These are phyloP conservation scores for Orchestes rusci DNA, from an alignment of 2,888 invertebrate species.

Conservation along the genomic window DNA sequence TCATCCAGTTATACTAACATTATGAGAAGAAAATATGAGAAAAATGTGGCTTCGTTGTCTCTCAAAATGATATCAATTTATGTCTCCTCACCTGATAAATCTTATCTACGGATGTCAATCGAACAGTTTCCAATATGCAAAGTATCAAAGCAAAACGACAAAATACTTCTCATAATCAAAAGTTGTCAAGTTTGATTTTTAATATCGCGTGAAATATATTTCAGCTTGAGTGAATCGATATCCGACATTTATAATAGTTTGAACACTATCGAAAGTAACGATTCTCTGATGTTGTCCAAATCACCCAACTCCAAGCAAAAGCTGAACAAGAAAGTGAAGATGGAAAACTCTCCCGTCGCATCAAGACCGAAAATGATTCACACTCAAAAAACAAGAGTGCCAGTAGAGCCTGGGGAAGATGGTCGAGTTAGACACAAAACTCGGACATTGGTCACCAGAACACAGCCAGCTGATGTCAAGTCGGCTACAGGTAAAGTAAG, in stretches of 20 bases:
- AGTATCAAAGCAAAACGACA: too few relatives aligned
- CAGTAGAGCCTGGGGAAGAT: slow-evolving; percentile 48
- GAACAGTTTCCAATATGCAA: too few relatives aligned
- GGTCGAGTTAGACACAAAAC: slow-evolving; percentile 51
- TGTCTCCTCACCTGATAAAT: too few relatives aligned
- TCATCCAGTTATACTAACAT: too few relatives aligned
- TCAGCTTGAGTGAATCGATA: slow-evolving; percentile 38
- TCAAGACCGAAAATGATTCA: slow-evolving; percentile 71
- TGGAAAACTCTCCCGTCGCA: slow-evolving; percentile 34
- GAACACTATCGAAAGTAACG: slow-evolving; percentile 42
- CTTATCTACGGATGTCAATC: too few relatives aligned
- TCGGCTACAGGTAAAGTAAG: slow-evolving; percentile 37
- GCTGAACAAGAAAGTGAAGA: slow-evolving; percentile 30
- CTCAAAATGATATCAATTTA: too few relatives aligned
- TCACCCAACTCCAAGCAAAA: slow-evolving; percentile 39
- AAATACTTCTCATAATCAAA: too few relatives aligned
- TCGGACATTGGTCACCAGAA: slow-evolving; percentile 51
- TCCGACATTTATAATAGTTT: slow-evolving; percentile 44
- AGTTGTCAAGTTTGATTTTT: too few relatives aligned
- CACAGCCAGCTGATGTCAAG: slow-evolving; percentile 46
- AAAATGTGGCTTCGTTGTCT: too few relatives aligned
- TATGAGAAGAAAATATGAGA: too few relatives aligned
- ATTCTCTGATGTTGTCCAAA: slow-evolving; percentile 45
- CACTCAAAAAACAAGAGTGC: slow-evolving; percentile 57
- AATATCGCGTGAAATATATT: too few relatives aligned